Conservation (phyloP, 2,888 invertebrate species). For the Psococerastis gibbosa region DNA sequence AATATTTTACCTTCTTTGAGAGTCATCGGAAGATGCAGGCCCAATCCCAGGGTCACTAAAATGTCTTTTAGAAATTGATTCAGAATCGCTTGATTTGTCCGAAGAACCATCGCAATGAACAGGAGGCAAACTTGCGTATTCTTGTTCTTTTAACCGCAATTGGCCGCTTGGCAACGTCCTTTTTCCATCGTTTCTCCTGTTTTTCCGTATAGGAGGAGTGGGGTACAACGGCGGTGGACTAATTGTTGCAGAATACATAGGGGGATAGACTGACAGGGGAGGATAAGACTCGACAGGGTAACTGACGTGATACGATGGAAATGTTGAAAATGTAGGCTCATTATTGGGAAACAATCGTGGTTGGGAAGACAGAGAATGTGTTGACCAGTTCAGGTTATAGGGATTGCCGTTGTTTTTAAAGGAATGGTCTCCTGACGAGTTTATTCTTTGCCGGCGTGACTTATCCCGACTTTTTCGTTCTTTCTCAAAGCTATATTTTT, state of each 20-base stretch:
- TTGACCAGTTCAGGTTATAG: background rate
- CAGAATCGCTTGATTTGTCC: background rate
- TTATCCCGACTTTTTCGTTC: background rate
- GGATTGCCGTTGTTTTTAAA: background rate
- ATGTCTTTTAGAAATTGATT: background rate
- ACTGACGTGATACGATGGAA: background rate
- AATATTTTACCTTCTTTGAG: background rate
- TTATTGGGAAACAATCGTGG: background rate
- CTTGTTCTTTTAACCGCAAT: background rate
- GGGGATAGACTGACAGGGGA: background rate
- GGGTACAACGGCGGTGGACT: background rate
- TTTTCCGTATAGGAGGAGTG: background rate
- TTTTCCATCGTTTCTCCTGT: background rate
- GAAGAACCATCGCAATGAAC: background rate
- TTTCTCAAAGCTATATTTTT: too few species aligned
- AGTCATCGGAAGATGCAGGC: constrained; percentile 2
- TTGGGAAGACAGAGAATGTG: background rate
- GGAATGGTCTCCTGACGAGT: background rate
- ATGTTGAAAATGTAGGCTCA: background rate
- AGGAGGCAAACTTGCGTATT: constrained; percentile 4
- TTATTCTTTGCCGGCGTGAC: background rate
- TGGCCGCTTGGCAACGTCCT: background rate
- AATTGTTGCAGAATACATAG: too few species aligned
- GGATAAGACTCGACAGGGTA: constrained; percentile 5
- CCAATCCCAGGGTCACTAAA: constrained; percentile 5